These are phyloP conservation scores for Typhlichthys eigenmanni DNA, from an alignment of 2,797 vertebrate species.

Conservation along the genomic window DNA sequence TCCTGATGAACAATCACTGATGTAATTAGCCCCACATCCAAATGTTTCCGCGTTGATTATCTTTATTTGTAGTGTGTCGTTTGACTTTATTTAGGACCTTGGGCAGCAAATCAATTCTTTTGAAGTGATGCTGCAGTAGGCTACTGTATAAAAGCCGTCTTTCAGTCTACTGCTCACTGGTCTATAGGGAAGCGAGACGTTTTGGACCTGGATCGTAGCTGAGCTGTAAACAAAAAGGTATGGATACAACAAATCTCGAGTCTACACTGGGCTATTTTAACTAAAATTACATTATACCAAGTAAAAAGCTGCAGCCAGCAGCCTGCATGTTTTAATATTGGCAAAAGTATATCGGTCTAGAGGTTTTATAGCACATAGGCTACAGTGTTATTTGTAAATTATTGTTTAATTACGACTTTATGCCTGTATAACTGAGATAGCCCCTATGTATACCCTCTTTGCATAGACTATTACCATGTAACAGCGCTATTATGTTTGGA, in stretches of 20 bases:
- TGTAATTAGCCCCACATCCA: neutral
- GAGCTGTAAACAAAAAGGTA: conserved; percentile 36
- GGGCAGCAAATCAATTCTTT: too few relatives aligned
- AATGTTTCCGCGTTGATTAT: neutral
- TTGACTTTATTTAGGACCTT: too few relatives aligned
- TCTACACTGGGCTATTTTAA: too few relatives aligned
- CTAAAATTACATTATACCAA: neutral
- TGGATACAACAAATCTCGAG: conserved; percentile 3
- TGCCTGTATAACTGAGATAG: neutral
- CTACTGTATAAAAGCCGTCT: conserved; percentile 40
- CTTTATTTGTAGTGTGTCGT: neutral
- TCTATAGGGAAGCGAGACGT: conserved; percentile 7
- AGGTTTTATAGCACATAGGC: too few relatives aligned
- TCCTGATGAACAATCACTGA: conserved; percentile 5
- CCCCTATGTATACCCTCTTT: conserved; percentile 31
- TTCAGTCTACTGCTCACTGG: conserved; percentile 11
- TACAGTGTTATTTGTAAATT: neutral
- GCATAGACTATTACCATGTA: conserved; percentile 46
- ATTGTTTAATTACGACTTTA: conserved; percentile 7
- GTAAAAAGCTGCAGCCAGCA: too few relatives aligned
- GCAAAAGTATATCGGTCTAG: too few relatives aligned
- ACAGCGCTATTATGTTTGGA: conserved; percentile 45
- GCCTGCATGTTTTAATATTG: too few relatives aligned
- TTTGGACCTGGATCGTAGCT: conserved; percentile 6
- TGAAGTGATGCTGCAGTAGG: conserved; percentile 33